These are phyloP conservation scores for Girardinus metallicus DNA, from an alignment of 2,797 vertebrate genomes.

Conservation along the genomic window DNA sequence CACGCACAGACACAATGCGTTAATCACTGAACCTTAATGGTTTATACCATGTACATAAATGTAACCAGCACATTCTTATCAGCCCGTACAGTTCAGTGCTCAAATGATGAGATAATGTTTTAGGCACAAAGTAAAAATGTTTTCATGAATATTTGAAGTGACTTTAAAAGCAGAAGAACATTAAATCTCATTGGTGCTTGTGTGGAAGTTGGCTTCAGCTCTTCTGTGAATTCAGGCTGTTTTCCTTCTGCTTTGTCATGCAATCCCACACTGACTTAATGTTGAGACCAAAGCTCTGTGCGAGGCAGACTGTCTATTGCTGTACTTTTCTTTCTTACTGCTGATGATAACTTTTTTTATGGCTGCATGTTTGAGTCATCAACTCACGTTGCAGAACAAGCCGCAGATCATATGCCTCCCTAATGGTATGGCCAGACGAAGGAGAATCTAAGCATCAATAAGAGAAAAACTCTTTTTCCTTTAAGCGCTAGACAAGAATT, in stretches of 20 bases:
- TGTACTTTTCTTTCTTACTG: slow-evolving; percentile 5
- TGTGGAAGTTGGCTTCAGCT: background rate
- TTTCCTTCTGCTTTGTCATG: slow-evolving; percentile 15
- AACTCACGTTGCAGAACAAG: background rate
- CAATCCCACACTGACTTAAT: slow-evolving; percentile 14
- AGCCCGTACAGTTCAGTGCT: background rate
- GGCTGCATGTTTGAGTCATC: slow-evolving; percentile 11
- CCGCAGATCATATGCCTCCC: background rate
- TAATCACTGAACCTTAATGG: slow-evolving; percentile 47
- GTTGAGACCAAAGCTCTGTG: slow-evolving; percentile 6
- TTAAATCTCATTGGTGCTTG: background rate
- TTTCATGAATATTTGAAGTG: slow-evolving; percentile 5
- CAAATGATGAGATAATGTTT: background rate
- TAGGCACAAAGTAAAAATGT: background rate
- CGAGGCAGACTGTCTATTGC: background rate
- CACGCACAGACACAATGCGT: slow-evolving; percentile 15
- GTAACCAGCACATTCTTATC: slow-evolving; percentile 6
- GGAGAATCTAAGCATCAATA: slow-evolving; percentile 13
- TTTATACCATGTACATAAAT: slow-evolving; percentile 35
- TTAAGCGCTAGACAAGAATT: background rate
- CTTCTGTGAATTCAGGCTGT: slow-evolving; percentile 1
- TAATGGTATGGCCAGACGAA: slow-evolving; percentile 9
- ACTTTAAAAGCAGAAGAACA: background rate
- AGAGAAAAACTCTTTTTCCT: background rate
- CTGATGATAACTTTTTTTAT: slow-evolving; percentile 25